phyloP scores from a whole-genome alignment of 2,113 vertebrate genomes.

The Nipponia nippon region DNA sequence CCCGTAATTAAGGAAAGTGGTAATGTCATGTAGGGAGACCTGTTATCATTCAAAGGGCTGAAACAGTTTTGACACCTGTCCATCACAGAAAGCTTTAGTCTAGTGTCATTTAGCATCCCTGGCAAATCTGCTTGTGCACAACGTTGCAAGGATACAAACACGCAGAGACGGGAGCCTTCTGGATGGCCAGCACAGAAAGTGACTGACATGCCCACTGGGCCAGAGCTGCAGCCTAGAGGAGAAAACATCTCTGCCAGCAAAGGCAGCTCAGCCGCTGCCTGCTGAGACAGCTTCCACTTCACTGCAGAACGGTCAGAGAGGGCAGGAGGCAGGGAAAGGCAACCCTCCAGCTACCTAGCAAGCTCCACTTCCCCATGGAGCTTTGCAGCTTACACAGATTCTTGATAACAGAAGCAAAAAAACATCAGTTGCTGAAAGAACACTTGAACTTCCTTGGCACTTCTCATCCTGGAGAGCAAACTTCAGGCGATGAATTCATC shows the following conservation, averaged over 20 bases:
- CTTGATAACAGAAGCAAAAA: neutral
- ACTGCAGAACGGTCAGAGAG: neutral
- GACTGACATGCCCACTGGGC: neutral
- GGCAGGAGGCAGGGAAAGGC: neutral
- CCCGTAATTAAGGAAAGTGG: neutral
- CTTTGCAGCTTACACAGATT: neutral
- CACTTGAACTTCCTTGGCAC: neutral
- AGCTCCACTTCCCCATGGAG: neutral
- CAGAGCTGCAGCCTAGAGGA: neutral
- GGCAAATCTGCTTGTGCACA: neutral
- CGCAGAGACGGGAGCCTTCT: neutral
- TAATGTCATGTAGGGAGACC: neutral
- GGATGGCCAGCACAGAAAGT: neutral
- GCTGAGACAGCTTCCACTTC: conserved; percentile 17
- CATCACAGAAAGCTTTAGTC: neutral
- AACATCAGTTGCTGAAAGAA: neutral
- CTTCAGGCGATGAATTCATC: neutral
- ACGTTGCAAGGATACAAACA: neutral
- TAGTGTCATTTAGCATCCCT: neutral
- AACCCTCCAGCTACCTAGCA: neutral
- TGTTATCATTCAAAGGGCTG: neutral
- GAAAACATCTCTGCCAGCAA: neutral
- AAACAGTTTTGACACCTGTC: neutral
- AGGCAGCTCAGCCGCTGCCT: neutral
- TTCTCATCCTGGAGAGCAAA: neutral